These are phyloP conservation scores for Eulacestoma nigropectus DNA, from an alignment of 2,113 vertebrate genomes.

Conservation along the genomic window DNA sequence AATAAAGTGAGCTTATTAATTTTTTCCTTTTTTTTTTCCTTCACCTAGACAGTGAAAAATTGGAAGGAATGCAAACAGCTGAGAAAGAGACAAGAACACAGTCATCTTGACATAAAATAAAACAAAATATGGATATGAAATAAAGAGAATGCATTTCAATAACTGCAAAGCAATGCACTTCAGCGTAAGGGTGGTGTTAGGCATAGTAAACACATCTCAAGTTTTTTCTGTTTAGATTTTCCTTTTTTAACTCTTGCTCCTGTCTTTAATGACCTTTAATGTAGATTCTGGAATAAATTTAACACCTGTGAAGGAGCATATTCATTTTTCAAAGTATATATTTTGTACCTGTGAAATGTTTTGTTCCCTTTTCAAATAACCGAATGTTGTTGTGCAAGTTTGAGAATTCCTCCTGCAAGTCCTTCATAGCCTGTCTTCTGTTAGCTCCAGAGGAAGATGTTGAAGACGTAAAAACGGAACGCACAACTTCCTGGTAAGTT, in stretches of 20 bases:
- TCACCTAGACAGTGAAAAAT: neutral
- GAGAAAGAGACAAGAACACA: neutral
- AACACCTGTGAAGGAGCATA: neutral
- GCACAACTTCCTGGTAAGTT: slow-evolving; percentile 88
- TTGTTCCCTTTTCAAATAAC: slow-evolving; percentile 89
- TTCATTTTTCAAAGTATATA: neutral
- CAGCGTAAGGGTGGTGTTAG: neutral
- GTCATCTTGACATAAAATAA: neutral
- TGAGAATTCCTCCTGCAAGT: slow-evolving; percentile 92
- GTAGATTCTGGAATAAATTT: neutral
- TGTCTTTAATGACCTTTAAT: neutral
- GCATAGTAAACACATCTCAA: neutral
- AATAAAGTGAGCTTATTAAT: neutral
- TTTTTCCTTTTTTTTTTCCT: neutral
- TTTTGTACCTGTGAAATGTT: slow-evolving; percentile 84
- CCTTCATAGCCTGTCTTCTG: slow-evolving; percentile 89
- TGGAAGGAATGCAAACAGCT: neutral
- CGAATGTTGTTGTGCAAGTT: slow-evolving; percentile 90
- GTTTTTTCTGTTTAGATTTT: neutral
- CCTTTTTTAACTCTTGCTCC: neutral
- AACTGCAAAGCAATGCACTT: neutral
- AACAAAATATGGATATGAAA: neutral
- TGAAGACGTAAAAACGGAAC: slow-evolving; percentile 84
- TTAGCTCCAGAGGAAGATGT: slow-evolving; percentile 75
- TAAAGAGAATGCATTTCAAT: neutral